A percentile compares a stretch with the other conserved stretches of the same genome.
phyloP scores from a whole-genome alignment of 2,888 invertebrate genomes.

The Trachelus iudaicus region DNA sequence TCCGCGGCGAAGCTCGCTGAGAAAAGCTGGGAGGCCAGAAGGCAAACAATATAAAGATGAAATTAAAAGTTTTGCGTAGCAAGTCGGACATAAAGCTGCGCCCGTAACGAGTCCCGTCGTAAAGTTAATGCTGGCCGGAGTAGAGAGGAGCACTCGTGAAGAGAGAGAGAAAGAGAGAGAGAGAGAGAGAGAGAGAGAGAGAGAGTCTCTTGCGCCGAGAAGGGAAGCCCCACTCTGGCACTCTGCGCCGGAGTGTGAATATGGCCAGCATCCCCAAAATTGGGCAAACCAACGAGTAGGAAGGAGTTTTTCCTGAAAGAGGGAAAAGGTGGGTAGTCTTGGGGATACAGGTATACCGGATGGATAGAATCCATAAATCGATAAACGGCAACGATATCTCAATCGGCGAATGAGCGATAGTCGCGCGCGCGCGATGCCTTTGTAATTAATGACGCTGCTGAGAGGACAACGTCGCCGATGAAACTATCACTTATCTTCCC shows the following conservation, averaged over 20 bases:
- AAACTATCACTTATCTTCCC: slow-evolving; percentile 58
- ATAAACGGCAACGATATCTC: neutral
- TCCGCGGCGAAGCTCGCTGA: slow-evolving; percentile 22
- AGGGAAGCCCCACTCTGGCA: no score
- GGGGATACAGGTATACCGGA: no score
- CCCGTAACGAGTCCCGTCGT: slow-evolving; percentile 31
- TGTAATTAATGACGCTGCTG: neutral
- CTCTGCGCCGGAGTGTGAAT: no score
- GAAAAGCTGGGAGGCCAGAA: slow-evolving; percentile 26
- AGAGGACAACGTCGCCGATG: slow-evolving; percentile 10
- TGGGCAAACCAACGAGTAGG: no score
- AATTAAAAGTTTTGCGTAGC: slow-evolving; percentile 46
- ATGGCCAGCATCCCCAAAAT: no score
- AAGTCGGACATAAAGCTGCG: slow-evolving; percentile 13
- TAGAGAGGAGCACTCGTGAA: neutral
- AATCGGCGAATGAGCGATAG: neutral
- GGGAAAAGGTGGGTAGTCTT: no score
- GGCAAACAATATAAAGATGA: slow-evolving; percentile 39
- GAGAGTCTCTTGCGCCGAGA: no score
- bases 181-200: no score
- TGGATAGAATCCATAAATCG: no score
- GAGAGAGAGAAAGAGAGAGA: no score
- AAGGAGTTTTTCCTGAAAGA: no score
- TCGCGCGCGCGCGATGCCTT: neutral
- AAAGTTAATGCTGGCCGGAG: slow-evolving; percentile 19